These are phyloP conservation scores for Pristionchus arcanus DNA, from an alignment of 2,888 invertebrate genomes.

Conservation along the genomic window DNA sequence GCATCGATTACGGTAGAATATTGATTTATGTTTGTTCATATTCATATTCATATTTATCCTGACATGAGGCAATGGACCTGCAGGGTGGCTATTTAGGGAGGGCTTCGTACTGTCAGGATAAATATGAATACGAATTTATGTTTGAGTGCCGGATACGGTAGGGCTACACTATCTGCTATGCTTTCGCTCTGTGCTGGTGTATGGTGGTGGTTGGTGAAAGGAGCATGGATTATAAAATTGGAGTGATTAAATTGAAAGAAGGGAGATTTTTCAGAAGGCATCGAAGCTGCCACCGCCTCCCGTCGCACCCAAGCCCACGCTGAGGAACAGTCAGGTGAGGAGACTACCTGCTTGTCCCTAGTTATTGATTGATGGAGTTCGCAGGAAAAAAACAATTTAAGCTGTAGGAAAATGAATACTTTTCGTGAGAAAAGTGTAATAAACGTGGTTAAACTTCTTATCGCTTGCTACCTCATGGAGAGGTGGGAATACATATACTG, in stretches of 20 bases:
- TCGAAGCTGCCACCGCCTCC: constrained; percentile 80
- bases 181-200: neutral
- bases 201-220: neutral
- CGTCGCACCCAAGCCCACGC: constrained; percentile 78
- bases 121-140: constrained; percentile 80
- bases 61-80: no score
- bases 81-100: no score
- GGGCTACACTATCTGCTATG: neutral
- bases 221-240: neutral
- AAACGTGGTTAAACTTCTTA: no score
- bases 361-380: neutral
- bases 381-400: no score
- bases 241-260: neutral
- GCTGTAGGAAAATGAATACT: no score
- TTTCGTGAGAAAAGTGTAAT: no score
- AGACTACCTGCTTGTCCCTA: no score
- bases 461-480: no score
- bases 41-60: no score
- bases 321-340: constrained; percentile 56
- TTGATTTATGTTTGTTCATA: constrained; percentile 42
- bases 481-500: no score
- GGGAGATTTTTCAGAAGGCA: constrained; percentile 55
- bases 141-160: constrained; percentile 56
- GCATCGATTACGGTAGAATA: constrained; percentile 79
- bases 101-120: no score